Evolutionary conservation across 1,140 invertebrate species (phyloP), one percentile per base, ranked within the genome.

Genomic region (Onthophagus taurus): DNA sequence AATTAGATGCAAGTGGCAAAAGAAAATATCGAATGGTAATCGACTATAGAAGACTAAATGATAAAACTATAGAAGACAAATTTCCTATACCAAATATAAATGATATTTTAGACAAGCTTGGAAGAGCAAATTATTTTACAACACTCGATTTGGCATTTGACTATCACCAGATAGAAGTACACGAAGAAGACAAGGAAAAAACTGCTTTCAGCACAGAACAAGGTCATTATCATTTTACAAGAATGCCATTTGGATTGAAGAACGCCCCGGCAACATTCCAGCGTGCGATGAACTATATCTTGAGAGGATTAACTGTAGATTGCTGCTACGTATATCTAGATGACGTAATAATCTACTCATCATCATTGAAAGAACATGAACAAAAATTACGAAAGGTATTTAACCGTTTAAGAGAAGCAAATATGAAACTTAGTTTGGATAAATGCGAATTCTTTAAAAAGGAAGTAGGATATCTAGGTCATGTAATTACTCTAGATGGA

Each of bases 81-180:
- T 77, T 68, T 54, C 72, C 72, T 3, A 52, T 78, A 9, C 74
- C 71, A 2, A 58, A 65, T n/a, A 70, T 74, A 9, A 58, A 61
- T 14, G 61, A 69, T 7, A 57, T 61, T 8, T 48, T 74, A 13
- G 57, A 69, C 47, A 47, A 55, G 21, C 42, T 76, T 42, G 58
- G 59, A 4, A 56, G 58, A 6, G 49, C 55, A 6, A 52, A 56
- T 36, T 69, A 61, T 45, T 74, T 76, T 44, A 57, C 58, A 1
- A 61, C 61, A 0, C 38, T 76, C 12, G 72, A 77, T 54, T 44
- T 72, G n/a, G 51, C 52, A 0, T 60, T 49, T 24, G 74, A 72
- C 4, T 77, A 69, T 58, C 69, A 65, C 53, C 72, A 77, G 50
- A 60, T 76, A 9, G 45, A 53, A 8, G 51, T 76, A 9, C 46